Evolutionary conservation across 2,797 vertebrate genomes (phyloP), one percentile per base, ranked within the genome.

Genomic region (Silurus aristotelis): DNA sequence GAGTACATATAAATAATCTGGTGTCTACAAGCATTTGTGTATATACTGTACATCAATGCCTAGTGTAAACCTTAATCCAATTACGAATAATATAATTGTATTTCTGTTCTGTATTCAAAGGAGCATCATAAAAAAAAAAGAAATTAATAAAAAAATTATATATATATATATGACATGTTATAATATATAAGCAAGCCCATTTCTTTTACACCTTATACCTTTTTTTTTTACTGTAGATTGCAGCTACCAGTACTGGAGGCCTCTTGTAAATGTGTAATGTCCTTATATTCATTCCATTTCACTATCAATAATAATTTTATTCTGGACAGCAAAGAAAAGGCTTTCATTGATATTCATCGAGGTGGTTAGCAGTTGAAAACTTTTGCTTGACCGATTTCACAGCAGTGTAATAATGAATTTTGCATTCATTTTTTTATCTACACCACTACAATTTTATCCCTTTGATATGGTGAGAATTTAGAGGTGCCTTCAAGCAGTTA

Each of bases 341-440:
- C 55, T 83, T 87, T 89, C 87, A 84, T 90, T 91, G 79, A 73
- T 89, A 90, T 91, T 90, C 90, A 90, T 84, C 86, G 86, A 67
- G 85, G 85, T 58, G 87, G 80, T 86, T 70, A 84, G 87, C 72
- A 83, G 58, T 75, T 61, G 80, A 81, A 90, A 90, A 90, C 84
- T 81, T 85, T 84, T 87, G 82, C 85, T 83, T 83, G 83, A 88
- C 87, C 66, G 67, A 89, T 83, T 87, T 88, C 72, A 89, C 61
- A 78, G 87, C 82, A 89, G 83, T n/a, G 67, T 81, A 66, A 80
- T 83, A 84, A 83, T 85, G 85, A 90, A 89, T 89, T 89, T 80
- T 76, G 83, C 31, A 78, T 78, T 31, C 14, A 79, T 84, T 67
- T 85, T 86, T 90, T 87, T 89, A 88, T 90, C 81, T 87, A 52